Conservation (phyloP, 1,140 invertebrate species). For the Ditylenchus dipsaci region DNA sequence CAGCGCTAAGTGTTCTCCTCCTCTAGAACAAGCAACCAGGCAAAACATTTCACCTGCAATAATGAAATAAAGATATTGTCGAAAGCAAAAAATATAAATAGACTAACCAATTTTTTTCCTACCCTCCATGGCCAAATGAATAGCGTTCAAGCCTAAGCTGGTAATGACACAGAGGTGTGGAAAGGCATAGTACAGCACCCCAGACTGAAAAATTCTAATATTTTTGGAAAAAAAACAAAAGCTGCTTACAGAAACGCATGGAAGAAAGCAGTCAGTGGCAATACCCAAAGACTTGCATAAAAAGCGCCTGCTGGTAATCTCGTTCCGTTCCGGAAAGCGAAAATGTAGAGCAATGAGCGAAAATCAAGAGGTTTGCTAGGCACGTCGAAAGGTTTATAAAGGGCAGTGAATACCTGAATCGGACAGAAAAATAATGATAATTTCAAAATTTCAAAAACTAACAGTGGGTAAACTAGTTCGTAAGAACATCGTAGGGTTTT, state of each 20-base stretch:
- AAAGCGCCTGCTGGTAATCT: conserved; percentile 69
- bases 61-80: too few species aligned
- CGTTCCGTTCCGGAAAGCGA: conserved; percentile 67
- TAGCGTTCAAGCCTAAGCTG: conserved; percentile 20
- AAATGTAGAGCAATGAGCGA: conserved; percentile 64
- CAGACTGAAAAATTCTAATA: conserved; percentile 27
- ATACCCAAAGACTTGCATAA: conserved; percentile 88
- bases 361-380: conserved; percentile 75
- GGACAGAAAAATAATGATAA: neutral
- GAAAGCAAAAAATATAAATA: too few species aligned
- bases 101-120: neutral
- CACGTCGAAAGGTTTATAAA: conserved; percentile 83
- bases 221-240: neutral
- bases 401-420: conserved; percentile 82
- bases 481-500: conserved; percentile 84
- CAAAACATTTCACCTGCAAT: conserved; percentile 11
- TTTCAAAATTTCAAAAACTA: conserved; percentile 61
- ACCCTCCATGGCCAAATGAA: conserved; percentile 31
- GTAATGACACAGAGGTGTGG: conserved; percentile 21
- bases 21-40: conserved; percentile 14
- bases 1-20: conserved; percentile 12
- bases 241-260: conserved; percentile 83
- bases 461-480: conserved; percentile 93
- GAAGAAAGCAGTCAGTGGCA: conserved; percentile 78
- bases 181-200: conserved; percentile 30